These are phyloP conservation scores for Myotis pilosus DNA, from an alignment of 2,797 vertebrate genomes.

Conservation along the genomic window DNA sequence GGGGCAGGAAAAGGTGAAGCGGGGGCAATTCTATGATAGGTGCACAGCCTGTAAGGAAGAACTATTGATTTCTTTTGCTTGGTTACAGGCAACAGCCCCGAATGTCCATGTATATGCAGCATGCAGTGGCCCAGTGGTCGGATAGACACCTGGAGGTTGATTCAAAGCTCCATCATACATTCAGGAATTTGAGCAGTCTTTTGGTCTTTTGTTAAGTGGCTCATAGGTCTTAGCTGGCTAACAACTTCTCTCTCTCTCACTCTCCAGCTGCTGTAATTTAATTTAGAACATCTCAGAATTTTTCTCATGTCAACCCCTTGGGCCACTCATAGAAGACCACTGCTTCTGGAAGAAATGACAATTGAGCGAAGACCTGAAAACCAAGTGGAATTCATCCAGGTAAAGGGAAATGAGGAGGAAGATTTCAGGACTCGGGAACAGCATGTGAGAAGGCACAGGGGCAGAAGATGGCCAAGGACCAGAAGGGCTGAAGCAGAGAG, in stretches of 20 bases:
- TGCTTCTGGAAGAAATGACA: background rate
- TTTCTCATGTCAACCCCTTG: background rate
- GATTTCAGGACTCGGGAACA: background rate
- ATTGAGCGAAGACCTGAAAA: background rate
- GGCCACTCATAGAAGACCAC: background rate
- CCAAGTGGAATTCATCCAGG: background rate
- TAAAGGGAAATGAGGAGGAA: background rate
- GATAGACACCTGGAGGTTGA: background rate
- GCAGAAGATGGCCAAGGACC: background rate
- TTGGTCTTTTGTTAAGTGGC: background rate
- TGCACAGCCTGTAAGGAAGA: background rate
- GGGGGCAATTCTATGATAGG: background rate
- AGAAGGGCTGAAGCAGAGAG: background rate
- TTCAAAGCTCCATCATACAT: background rate
- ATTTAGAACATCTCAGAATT: background rate
- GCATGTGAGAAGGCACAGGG: background rate
- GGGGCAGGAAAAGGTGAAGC: background rate
- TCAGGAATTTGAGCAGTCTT: background rate
- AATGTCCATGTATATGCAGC: background rate
- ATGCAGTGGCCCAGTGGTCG: rapidly evolving
- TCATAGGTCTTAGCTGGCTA: background rate
- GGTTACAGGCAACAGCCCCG: background rate
- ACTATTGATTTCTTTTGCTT: background rate
- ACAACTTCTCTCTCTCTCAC: background rate
- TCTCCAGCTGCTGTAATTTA: background rate